phyloP scores from a whole-genome alignment of 2,888 invertebrate genomes.

The Cynaeus angustus region DNA sequence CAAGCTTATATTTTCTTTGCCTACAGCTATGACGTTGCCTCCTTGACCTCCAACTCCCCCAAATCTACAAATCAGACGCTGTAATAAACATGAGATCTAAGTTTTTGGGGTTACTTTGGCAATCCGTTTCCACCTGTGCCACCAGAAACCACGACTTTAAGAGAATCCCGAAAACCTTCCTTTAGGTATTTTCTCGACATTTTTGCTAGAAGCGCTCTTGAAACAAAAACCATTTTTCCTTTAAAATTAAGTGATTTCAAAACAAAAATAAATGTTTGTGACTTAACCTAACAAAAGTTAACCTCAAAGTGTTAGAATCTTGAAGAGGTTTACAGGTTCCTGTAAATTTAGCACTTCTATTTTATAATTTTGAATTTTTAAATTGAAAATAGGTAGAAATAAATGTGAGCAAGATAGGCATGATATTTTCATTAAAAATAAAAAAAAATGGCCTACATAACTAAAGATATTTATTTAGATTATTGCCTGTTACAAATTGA shows the following conservation, averaged over 20 bases:
- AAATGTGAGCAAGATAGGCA: no score
- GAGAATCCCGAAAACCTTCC: conserved; percentile 83
- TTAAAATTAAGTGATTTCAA: no score
- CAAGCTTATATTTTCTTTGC: conserved; percentile 77
- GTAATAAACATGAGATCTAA: not conserved
- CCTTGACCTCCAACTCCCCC: conserved; percentile 95
- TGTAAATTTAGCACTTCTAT: no score
- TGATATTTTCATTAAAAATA: no score
- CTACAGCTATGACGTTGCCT: conserved; percentile 85
- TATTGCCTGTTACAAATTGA: conserved; percentile 1
- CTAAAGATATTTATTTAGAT: no score
- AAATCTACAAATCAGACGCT: conserved; percentile 76
- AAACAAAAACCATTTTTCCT: conserved; percentile 63
- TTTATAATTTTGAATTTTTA: no score
- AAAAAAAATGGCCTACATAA: no score
- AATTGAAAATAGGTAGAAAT: no score
- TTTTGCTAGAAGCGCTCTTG: conserved; percentile 66
- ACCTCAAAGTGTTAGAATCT: no score
- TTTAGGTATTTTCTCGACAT: conserved; percentile 73
- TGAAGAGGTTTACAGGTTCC: no score
- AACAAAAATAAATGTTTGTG: no score
- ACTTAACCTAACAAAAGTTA: no score
- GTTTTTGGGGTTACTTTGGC: conserved; percentile 73
- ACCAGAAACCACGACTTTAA: conserved; percentile 86
- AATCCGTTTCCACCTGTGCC: conserved; percentile 88